These are phyloP conservation scores for Vanessa atalanta DNA, from an alignment of 1,140 invertebrate genomes.

Conservation along the genomic window DNA sequence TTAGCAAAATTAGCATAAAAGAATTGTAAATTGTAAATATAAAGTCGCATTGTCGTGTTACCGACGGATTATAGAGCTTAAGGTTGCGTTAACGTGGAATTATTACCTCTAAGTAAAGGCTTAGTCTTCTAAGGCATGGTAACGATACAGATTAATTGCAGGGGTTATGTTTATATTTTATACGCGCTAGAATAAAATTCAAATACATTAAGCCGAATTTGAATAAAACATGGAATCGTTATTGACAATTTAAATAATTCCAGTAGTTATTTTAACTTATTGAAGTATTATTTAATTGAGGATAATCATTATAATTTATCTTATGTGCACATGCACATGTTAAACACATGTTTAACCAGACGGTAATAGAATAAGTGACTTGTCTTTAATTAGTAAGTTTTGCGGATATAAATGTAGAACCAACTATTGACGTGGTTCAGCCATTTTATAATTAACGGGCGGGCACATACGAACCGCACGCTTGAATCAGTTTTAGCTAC, in stretches of 20 bases:
- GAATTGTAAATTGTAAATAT: constrained; percentile 21
- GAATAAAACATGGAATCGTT: no score
- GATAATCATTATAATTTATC: background rate
- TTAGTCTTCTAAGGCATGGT: constrained; percentile 21
- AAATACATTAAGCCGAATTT: no score
- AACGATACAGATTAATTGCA: background rate
- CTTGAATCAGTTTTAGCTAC: background rate
- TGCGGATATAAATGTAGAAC: constrained; percentile 3
- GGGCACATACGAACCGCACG: constrained; percentile 1
- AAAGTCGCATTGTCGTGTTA: constrained; percentile 25
- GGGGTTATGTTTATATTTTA: background rate
- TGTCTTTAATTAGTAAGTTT: background rate
- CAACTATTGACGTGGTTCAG: background rate
- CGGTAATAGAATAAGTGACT: background rate
- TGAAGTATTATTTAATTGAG: background rate
- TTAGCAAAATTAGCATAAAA: constrained; percentile 23
- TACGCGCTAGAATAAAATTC: background rate
- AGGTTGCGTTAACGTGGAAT: constrained; percentile 26
- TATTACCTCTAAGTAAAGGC: constrained; percentile 28
- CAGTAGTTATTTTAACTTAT: no score
- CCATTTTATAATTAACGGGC: constrained; percentile 6
- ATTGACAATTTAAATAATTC: no score
- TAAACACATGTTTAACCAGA: background rate
- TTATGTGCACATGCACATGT: background rate
- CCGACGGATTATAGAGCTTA: constrained; percentile 23